Conservation (phyloP, 2,888 invertebrate genomes). For the Eurytoma adleriae region DNA sequence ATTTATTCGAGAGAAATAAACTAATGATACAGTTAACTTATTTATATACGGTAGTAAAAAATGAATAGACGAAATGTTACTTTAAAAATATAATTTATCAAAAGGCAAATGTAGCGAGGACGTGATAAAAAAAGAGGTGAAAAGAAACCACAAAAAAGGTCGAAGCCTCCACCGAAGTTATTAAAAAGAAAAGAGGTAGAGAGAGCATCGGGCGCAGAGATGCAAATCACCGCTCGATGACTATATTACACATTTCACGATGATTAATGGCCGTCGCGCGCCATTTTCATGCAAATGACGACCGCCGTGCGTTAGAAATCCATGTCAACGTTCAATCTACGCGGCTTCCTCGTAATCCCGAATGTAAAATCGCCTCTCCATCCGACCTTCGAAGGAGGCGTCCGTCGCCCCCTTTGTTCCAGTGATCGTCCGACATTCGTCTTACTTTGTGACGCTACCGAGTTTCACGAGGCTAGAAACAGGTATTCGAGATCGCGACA, state of each 20-base stretch:
- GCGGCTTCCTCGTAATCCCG: conserved; percentile 33
- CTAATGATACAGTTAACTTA: too few relatives aligned
- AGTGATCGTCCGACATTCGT: conserved; percentile 55
- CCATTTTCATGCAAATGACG: conserved; percentile 55
- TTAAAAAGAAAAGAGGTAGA: conserved; percentile 22
- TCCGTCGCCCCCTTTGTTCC: conserved; percentile 57
- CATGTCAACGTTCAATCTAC: conserved; percentile 38
- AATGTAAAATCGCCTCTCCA: neutral
- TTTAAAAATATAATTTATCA: too few relatives aligned
- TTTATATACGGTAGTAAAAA: too few relatives aligned
- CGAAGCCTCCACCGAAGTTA: neutral
- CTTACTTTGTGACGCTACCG: conserved; percentile 45
- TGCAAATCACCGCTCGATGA: conserved; percentile 54
- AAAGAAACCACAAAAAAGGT: neutral
- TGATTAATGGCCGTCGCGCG: conserved; percentile 51
- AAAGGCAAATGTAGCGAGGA: too few relatives aligned
- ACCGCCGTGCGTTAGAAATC: conserved; percentile 42
- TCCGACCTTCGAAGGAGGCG: conserved; percentile 20
- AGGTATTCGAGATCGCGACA: neutral
- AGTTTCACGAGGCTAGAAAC: neutral
- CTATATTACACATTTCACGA: conserved; percentile 54
- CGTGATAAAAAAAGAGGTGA: too few relatives aligned
- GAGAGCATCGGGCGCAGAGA: conserved; percentile 19
- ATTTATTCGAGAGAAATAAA: too few relatives aligned
- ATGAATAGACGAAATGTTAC: too few relatives aligned